Base-by-base conservation (phyloP, 2,113 vertebrate genomes). In the Pantherophis guttatus region DNA sequence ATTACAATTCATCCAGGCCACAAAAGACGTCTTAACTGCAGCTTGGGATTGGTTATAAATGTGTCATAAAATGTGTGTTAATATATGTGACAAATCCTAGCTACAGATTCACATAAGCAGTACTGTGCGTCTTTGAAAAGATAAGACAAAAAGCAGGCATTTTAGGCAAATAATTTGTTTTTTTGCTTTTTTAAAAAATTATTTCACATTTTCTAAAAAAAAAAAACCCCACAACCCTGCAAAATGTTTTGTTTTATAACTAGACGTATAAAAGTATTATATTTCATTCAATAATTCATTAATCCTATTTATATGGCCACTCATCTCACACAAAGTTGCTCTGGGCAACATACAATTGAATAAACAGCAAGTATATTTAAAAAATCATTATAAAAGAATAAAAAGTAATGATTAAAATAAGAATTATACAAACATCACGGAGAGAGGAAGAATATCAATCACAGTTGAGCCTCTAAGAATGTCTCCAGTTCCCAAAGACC, bases 41-140 rank as follows among this genome's bases (percentile, higher is more conserved):
- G n/a, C 12, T 89, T 33, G 87, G 15, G 65, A 85, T 52, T 93
- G 88, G 39, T 85, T 93, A 89, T 81, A 89, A 93, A n/a, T 52
- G 50, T 85, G n/a, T 3, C 39, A 88, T 29, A 54, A 92, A 93
- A 94, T 87, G 81, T 55, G 29, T 90, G 50, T 7, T 90, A 88
- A 48, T 0, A 8, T 59, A 17, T 55, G 2, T 33, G 29, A 88
- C 17, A 89, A 59, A 33, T 91, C 70, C 70, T 85, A 8, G 59
- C 93, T 89, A 50, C 19, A 48, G 12, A 65, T 90, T 86, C 54
- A 54, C 55, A 44, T n/a, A 5, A 85, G 24, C 48, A 55, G 57
- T 57, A 0, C 75, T 54, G 1, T 7, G 0, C 81, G 1, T 88
- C 90, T 17, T 44, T 75, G 54, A 86, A 19, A 87, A 85, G 1